Conservation (phyloP, 1,140 invertebrate species). For the Aricia agestis region DNA sequence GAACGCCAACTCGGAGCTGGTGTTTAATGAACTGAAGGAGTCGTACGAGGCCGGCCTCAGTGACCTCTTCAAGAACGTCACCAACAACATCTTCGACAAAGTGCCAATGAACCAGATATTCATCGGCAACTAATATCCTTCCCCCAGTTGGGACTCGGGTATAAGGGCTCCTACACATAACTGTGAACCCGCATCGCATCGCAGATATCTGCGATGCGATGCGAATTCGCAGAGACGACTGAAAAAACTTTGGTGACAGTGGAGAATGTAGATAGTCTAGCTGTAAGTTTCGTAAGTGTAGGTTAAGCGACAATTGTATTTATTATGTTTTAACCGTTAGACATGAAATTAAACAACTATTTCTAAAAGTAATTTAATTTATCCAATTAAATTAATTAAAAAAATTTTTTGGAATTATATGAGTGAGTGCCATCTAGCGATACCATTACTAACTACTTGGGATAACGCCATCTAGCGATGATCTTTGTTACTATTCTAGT, state of each 20-base stretch:
- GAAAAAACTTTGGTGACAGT: background rate
- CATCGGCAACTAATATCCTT: conserved; percentile 46
- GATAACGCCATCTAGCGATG: no score
- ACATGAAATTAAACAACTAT: background rate
- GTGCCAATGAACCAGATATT: conserved; percentile 81
- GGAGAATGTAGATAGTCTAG: conserved; percentile 16
- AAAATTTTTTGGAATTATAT: no score
- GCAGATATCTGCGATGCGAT: no score
- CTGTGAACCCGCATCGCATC: no score
- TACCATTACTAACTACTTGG: no score
- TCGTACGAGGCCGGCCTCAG: conserved; percentile 80
- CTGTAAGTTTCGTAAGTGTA: conserved; percentile 13
- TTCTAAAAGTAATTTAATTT: background rate
- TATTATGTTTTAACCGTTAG: background rate
- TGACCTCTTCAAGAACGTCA: conserved; percentile 78
- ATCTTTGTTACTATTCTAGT: no score
- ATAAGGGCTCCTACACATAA: no score
- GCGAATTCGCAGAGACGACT: background rate
- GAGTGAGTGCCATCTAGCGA: conserved; percentile 27
- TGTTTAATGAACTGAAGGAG: conserved; percentile 80
- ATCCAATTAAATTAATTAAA: background rate
- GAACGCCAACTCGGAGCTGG: conserved; percentile 80
- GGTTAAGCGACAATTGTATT: background rate
- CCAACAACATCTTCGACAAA: conserved; percentile 79
- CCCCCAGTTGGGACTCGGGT: background rate